Percentiles rank a stretch among this genome's conserved stretches.
phyloP scores from a whole-genome alignment of 2,797 vertebrate genomes.

The Malurus leucopterus region DNA sequence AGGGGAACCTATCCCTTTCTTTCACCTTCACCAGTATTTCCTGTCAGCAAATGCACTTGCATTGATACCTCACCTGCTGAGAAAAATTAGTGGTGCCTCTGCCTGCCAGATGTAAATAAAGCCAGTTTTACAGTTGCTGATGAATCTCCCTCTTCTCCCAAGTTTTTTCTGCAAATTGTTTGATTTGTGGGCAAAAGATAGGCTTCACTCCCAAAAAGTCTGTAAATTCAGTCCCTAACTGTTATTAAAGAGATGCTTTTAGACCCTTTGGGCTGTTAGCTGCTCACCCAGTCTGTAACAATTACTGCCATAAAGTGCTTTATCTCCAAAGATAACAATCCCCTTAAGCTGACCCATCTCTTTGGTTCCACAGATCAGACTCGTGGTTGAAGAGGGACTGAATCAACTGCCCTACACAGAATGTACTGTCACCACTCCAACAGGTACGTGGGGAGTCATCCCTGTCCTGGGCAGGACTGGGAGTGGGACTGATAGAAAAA shows the following conservation, averaged over 20 bases:
- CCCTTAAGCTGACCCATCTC: neutral
- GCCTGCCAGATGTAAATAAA: neutral
- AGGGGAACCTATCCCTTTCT: neutral
- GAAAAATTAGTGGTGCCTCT: neutral
- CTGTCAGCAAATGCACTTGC: neutral
- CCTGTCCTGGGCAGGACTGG: neutral
- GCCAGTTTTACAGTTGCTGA: neutral
- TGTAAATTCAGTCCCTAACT: neutral
- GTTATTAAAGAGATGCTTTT: neutral
- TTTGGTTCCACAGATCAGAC: conserved; percentile 82
- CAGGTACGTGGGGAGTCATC: conserved; percentile 74
- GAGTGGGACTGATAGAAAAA: neutral
- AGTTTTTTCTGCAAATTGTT: neutral
- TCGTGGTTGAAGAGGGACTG: conserved; percentile 93
- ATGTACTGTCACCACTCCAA: conserved; percentile 92
- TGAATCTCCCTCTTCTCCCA: neutral
- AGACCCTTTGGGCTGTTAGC: neutral
- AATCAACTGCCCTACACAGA: conserved; percentile 93
- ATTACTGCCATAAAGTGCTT: neutral
- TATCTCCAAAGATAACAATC: neutral
- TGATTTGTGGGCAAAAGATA: neutral
- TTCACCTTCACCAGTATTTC: neutral
- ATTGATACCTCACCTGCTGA: neutral
- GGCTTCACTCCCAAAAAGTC: neutral
- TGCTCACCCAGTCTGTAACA: neutral